Percentiles rank a stretch among this genome's conserved stretches.
Evolutionary conservation across 2,797 vertebrate genomes (phyloP).

Genomic region (Gila robusta): DNA sequence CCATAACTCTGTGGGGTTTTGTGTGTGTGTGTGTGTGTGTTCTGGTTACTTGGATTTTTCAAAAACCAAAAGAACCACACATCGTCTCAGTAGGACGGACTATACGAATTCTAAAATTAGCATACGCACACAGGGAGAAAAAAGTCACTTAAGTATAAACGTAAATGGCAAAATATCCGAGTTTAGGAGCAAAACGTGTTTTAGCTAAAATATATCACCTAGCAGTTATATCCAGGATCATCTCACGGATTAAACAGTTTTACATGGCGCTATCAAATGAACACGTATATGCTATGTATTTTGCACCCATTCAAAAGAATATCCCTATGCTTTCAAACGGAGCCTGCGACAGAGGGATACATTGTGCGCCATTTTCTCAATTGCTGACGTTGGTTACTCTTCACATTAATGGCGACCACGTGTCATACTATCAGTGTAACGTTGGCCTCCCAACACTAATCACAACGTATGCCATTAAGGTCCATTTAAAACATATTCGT

Average conservation of each 20-base stretch:
- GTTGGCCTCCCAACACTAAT: background rate
- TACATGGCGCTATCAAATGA: background rate
- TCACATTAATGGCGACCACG: conserved; percentile 71
- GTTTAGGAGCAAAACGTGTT: background rate
- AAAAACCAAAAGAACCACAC: conserved; percentile 10
- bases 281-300: background rate
- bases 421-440: conserved; percentile 58
- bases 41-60: conserved; percentile 9
- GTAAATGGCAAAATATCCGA: background rate
- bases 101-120: conserved; percentile 23
- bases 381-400: conserved; percentile 73
- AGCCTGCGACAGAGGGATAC: conserved; percentile 33
- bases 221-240: background rate
- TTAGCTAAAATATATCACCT: background rate
- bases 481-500: background rate
- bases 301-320: background rate
- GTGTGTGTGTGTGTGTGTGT: too few species aligned
- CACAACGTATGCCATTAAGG: background rate
- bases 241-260: background rate
- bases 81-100: background rate
- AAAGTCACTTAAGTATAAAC: background rate
- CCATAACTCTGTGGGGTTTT: background rate
- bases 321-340: conserved; percentile 25
- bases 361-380: conserved; percentile 76
- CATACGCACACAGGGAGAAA: background rate